These are phyloP conservation scores for Chymomyza procnemis DNA, from an alignment of 2,888 invertebrate genomes.

Conservation along the genomic window DNA sequence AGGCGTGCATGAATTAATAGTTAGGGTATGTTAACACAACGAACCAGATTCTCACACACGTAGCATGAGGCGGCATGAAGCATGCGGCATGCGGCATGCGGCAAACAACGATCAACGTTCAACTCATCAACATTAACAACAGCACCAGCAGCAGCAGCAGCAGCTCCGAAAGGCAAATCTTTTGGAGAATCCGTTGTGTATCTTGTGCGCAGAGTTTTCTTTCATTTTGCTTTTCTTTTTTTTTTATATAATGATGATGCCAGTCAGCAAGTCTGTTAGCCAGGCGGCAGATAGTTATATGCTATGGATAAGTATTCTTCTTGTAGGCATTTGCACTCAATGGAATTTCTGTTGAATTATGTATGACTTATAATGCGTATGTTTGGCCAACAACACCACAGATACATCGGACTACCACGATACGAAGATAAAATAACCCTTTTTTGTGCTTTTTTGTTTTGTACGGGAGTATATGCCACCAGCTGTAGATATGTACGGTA, in stretches of 20 bases:
- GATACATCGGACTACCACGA: conserved; percentile 6
- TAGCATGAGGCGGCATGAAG: not conserved
- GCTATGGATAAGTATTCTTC: not conserved
- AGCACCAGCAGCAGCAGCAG: conserved; percentile 26
- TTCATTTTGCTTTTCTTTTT: not conserved
- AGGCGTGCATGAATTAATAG: not conserved
- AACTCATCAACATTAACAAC: not conserved
- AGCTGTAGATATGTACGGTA: conserved; percentile 5
- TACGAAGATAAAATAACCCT: not conserved
- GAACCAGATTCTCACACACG: not conserved
- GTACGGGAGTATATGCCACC: not conserved
- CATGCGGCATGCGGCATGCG: conserved; percentile 26
- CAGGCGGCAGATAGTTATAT: not conserved
- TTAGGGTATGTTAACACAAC: not conserved
- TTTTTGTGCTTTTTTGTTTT: not conserved
- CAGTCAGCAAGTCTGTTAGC: not conserved
- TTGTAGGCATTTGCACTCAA: conserved; percentile 47
- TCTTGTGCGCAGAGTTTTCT: not conserved
- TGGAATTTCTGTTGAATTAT: conserved; percentile 62
- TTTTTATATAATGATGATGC: not conserved
- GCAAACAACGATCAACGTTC: conserved; percentile 16
- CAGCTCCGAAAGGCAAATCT: conserved; percentile 14
- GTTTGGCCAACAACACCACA: conserved; percentile 15
- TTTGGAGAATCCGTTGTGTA: not conserved
- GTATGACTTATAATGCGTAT: conserved; percentile 32